Evolutionary conservation across 2,797 vertebrate genomes (phyloP), one percentile per base, ranked within the genome.

Genomic region (Acrossocheilus wenchowensis): DNA sequence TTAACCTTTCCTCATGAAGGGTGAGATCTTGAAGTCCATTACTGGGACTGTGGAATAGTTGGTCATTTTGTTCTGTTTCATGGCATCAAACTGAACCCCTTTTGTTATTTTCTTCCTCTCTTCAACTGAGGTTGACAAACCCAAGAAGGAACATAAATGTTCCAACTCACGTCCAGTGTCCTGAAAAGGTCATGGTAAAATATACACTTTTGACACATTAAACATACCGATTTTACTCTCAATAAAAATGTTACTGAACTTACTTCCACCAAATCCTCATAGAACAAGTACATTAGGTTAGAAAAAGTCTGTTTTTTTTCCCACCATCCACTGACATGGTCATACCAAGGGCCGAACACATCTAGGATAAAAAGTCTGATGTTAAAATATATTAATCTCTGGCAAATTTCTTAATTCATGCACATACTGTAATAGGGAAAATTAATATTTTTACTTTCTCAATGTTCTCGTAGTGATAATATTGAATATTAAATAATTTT

Each of bases 211-310:
- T 62, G 23, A 26, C 57, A 26, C 10, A n/a, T 62, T n/a, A 62
- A 62, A 26, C 23, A 57, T 23, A n/a, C 3, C n/a, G 23, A 60
- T 60, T 60, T n/a, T 60, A 60, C 23, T 60, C 23, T 60, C 23
- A 60, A 23, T 57, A 3, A 57, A 34, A 57, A n/a, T 14, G 14
- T 79, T 14, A 3, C 21, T 7, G 30, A n/a, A 60, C 62, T 23
- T 30, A 96, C 95, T 95, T 96, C 92, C 85, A 93, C 93, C 92
- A 97, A 86, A 84, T 97, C 96, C 89, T 97, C 97, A 50, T 95
- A 97, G 92, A 97, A 96, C 64, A 97, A 92, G 84, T 95, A 97
- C 72, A 96, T 92, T 36, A 96, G 91, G 3, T 94, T 94, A 34
- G 91, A 91, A 75, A 95, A 89, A 1, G 93, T 91, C 86, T 95